Evolutionary conservation across 2,797 vertebrate species (phyloP).

Genomic region (Sebastes dallii): DNA sequence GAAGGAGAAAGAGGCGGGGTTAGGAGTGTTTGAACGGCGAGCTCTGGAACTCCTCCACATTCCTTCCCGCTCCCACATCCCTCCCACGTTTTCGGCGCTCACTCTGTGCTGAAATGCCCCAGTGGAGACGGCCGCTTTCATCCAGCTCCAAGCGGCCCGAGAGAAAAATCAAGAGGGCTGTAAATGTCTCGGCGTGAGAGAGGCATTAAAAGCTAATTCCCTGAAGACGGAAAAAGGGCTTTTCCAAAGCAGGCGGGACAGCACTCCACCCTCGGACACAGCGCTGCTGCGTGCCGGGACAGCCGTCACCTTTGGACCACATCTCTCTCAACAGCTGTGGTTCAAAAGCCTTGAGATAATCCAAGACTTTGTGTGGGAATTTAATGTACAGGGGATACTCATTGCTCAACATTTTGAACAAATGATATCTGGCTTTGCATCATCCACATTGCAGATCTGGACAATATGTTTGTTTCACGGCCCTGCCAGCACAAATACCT

Average conservation of each 20-base stretch:
- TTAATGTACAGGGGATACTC: background rate
- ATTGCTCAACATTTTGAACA: background rate
- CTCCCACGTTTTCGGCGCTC: slow-evolving; percentile 58
- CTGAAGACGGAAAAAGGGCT: slow-evolving; percentile 45
- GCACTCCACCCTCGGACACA: background rate
- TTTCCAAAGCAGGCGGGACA: slow-evolving; percentile 44
- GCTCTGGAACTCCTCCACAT: slow-evolving; percentile 59
- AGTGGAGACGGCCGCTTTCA: slow-evolving; percentile 68
- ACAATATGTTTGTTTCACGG: background rate
- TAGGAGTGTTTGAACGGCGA: slow-evolving; percentile 24
- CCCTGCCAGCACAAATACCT: background rate
- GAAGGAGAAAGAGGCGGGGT: background rate
- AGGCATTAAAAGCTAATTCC: slow-evolving; percentile 63
- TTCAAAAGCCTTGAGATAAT: background rate
- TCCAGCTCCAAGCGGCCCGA: slow-evolving; percentile 63
- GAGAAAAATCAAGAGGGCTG: slow-evolving; percentile 72
- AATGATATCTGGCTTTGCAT: background rate
- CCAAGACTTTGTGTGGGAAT: background rate
- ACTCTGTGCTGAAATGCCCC: slow-evolving; percentile 55
- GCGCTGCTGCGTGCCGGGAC: background rate
- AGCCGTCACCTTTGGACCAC: background rate
- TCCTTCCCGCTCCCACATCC: slow-evolving; percentile 61
- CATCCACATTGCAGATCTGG: background rate
- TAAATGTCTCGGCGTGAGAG: slow-evolving; percentile 72
- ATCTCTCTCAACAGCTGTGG: background rate